A percentile compares a stretch with the other conserved stretches of the same genome.
Conservation (phyloP, 2,797 vertebrate genomes). For the Steatocranus sp. region DNA sequence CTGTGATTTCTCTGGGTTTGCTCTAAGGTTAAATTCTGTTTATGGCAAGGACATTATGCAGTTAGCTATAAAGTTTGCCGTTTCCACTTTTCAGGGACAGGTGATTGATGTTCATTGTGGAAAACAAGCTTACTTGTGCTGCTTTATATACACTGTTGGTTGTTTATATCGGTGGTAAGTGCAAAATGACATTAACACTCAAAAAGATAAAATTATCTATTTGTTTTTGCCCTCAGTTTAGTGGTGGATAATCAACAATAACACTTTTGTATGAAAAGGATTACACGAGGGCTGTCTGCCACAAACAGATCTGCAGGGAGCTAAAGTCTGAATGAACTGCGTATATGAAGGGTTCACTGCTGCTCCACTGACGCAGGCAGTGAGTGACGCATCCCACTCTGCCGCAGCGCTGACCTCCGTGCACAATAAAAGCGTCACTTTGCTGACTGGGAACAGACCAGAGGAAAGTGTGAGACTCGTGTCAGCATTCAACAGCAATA, state of each 20-base stretch:
- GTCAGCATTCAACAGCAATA: neutral
- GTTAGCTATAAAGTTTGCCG: neutral
- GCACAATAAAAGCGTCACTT: neutral
- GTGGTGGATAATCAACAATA: neutral
- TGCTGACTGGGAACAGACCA: neutral
- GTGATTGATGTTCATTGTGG: neutral
- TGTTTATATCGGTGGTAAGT: neutral
- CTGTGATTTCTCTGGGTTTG: neutral
- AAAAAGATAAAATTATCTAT: neutral
- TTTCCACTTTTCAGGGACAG: neutral
- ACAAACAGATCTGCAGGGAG: neutral
- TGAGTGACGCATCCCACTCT: neutral
- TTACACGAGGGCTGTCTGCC: neutral
- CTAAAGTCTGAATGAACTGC: neutral
- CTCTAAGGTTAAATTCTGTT: neutral
- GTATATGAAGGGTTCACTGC: neutral
- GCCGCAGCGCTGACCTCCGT: slow-evolving; percentile 3
- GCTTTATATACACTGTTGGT: neutral
- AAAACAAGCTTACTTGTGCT: neutral
- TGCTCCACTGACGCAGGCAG: neutral
- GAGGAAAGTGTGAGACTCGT: neutral
- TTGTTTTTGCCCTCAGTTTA: neutral
- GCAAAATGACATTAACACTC: neutral
- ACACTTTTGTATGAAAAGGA: neutral
- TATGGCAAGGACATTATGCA: neutral